phyloP scores from a whole-genome alignment of 2,797 vertebrate genomes.

The Parotocinclus haroldoi region DNA sequence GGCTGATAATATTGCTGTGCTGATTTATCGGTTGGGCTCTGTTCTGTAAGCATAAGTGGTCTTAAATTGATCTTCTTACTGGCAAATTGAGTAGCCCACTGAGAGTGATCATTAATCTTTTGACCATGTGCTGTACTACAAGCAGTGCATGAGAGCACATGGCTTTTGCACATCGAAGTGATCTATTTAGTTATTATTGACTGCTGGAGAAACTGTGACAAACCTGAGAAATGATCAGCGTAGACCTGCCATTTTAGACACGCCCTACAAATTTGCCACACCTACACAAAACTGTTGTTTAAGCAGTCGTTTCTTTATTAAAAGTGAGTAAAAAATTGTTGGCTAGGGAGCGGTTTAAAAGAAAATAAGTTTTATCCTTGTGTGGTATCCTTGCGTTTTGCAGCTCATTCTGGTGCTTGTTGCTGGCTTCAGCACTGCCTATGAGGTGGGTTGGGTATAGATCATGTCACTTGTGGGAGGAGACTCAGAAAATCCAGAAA shows the following conservation, averaged over 20 bases:
- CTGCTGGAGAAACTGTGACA: neutral
- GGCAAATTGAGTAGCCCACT: constrained; percentile 17
- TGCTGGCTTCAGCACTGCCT: constrained; percentile 48
- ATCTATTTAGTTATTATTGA: neutral
- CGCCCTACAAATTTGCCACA: too few species aligned
- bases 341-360: too few species aligned
- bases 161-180: constrained; percentile 25
- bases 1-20: too few species aligned
- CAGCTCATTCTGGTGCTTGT: constrained; percentile 40
- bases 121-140: constrained; percentile 22
- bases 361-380: constrained; percentile 15
- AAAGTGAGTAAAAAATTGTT: too few species aligned
- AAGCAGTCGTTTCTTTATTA: too few species aligned
- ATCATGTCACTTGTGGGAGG: neutral
- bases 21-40: too few species aligned
- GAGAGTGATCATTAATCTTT: constrained; percentile 31
- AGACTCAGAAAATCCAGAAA: neutral
- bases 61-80: too few species aligned
- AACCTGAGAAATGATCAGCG: too few species aligned
- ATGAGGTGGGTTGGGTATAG: neutral
- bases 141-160: constrained; percentile 13
- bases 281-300: too few species aligned
- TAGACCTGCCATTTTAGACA: neutral
- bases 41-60: too few species aligned
- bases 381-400: constrained; percentile 34